These are phyloP conservation scores for Leptobrachium leishanense DNA, from an alignment of 2,113 vertebrate genomes.

Conservation along the genomic window DNA sequence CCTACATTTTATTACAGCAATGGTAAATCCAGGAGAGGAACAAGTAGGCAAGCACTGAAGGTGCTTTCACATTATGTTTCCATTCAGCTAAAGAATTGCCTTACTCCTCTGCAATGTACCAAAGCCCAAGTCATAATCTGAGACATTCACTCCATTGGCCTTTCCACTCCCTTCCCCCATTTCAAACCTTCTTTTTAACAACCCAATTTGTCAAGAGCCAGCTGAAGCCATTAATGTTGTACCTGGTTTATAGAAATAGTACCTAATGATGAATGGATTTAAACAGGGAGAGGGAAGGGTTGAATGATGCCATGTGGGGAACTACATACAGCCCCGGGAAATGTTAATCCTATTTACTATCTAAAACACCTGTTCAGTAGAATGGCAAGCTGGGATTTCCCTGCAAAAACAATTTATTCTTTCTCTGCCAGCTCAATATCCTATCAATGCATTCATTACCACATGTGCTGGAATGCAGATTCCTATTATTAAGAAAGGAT, in stretches of 20 bases:
- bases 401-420: neutral
- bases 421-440: neutral
- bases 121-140: neutral
- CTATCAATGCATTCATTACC: neutral
- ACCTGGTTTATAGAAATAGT: conserved; percentile 25
- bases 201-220: conserved; percentile 46
- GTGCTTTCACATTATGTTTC: too few species aligned
- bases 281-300: conserved; percentile 3
- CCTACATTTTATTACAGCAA: too few species aligned
- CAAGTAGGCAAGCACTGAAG: too few species aligned
- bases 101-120: too few species aligned
- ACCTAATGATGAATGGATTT: conserved; percentile 27
- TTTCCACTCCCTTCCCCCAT: neutral
- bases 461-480: neutral
- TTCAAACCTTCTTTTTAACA: conserved; percentile 36
- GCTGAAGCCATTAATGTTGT: conserved; percentile 35
- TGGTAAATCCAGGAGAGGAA: too few species aligned
- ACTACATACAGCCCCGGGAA: neutral
- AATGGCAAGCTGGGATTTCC: neutral
- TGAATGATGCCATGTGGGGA: conserved; percentile 36
- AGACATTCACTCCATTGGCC: neutral
- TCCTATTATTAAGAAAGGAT: too few species aligned
- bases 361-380: conserved; percentile 31
- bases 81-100: too few species aligned
- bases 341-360: conserved; percentile 33